Base-by-base conservation (phyloP, 30 jellyfish, hydroid and myxozoan genomes). In the Aurelia sp. region DNA sequence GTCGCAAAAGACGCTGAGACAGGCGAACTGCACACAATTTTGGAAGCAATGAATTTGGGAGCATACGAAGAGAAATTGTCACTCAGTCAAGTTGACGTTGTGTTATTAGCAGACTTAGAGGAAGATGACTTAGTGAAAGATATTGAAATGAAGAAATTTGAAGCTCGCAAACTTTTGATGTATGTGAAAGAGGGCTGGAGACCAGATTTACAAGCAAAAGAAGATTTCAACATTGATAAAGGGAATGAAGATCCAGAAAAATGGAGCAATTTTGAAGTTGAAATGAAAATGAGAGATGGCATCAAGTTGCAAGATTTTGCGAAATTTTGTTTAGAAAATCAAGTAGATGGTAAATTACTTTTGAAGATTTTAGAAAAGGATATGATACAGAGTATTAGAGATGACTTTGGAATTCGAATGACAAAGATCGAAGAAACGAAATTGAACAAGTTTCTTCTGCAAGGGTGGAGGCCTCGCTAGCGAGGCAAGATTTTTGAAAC, bases 291-390 rank as follows among this genome's bases (percentile, higher is more conserved):
- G 33, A 20, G 73, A 12, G 69, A 22, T 22, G 85, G 60, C 12
- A 74, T 74, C 52, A 74, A 53, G 13, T 21, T 74, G 85, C 67
- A 70, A 3, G 33, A 74, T 21, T 74, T 74, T 53, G 85, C 85
- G 11, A 38, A 74, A 55, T 74, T 74, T 52, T 74, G 85, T 59
- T 48, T 60, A 6, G 44, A 38, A 21, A 55, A 74, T 10, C 44
- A 74, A 74, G 85, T 74, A 15, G 41, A 74, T 74, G 85, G 85
- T 50, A 74, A 22, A 52, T 52, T 74, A 63, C 85, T 74, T 27
- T 19, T 53, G 31, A 74, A 48, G 18, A 74, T 74, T 53, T 22
- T 74, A 15, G 73, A 74, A 20, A 50, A 74, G 21, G 75, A 50
- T 5, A 20, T 74, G 17, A 55, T 74, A 24, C 72, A 74, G 18